A percentile compares a stretch with the other conserved stretches of the same genome.
Evolutionary conservation across 2,113 vertebrate species (phyloP).

Genomic region (Collichthys lucidus): DNA sequence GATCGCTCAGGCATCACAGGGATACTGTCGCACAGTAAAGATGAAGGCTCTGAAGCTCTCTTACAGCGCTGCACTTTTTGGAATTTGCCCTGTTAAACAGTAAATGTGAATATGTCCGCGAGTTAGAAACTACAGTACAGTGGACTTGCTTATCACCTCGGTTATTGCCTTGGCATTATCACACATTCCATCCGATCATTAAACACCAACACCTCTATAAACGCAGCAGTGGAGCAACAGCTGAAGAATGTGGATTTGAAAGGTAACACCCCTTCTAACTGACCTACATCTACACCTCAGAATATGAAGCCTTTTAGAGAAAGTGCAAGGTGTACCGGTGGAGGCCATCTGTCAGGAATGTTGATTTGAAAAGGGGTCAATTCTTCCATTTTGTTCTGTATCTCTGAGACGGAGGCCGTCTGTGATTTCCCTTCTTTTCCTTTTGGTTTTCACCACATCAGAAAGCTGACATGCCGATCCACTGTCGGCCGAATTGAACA

Average conservation of each 20-base stretch:
- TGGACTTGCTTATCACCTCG: conserved; percentile 41
- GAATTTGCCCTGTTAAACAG: conserved; percentile 1
- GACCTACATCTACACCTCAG: conserved; percentile 17
- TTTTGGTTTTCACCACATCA: not conserved
- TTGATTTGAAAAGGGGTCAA: not conserved
- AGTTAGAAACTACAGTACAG: not conserved
- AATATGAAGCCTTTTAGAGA: not conserved
- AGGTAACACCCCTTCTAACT: conserved; percentile 12
- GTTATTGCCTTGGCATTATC: conserved; percentile 48
- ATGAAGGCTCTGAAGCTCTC: not conserved
- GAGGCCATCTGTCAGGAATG: not conserved
- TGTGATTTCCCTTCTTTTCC: too few species aligned
- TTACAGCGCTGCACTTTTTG: not conserved
- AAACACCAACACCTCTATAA: conserved; percentile 35
- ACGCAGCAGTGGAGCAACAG: not conserved
- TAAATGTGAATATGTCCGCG: not conserved
- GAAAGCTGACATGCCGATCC: not conserved
- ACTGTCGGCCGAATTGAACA: not conserved
- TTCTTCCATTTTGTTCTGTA: not conserved
- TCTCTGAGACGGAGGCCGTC: not conserved
- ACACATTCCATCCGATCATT: conserved; percentile 58
- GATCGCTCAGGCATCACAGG: not conserved
- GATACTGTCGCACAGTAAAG: not conserved
- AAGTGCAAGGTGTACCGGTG: not conserved
- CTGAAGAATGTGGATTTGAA: conserved; percentile 30